A percentile compares a stretch with the other conserved stretches of the same genome.
phyloP scores from a whole-genome alignment of 2,888 invertebrate species.

The Microdon myrmicae region DNA sequence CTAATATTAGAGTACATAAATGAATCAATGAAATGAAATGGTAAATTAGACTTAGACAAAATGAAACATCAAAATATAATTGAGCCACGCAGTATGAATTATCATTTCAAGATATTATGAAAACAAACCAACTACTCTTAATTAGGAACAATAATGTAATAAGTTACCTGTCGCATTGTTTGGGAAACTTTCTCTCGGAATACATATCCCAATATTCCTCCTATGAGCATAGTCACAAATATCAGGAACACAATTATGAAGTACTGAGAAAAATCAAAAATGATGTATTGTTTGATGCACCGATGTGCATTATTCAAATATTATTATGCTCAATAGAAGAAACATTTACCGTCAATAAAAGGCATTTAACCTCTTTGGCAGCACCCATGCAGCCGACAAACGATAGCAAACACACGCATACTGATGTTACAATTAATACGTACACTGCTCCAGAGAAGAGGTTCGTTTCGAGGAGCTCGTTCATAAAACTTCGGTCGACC shows the following conservation, averaged over 20 bases:
- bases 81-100: no score
- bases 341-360: conserved; percentile 90
- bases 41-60: no score
- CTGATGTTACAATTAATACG: conserved; percentile 84
- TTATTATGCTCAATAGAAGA: no score
- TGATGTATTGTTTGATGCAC: no score
- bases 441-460: conserved; percentile 87
- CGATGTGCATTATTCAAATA: conserved; percentile 4
- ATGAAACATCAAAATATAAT: no score
- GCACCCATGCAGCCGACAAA: conserved; percentile 94
- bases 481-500: conserved; percentile 84
- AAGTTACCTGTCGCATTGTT: conserved; percentile 73
- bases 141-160: neutral
- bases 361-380: conserved; percentile 92
- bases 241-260: conserved; percentile 88
- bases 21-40: no score
- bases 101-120: neutral
- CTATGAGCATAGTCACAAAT: conserved; percentile 89
- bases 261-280: no score
- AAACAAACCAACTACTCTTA: neutral
- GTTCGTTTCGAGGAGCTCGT: conserved; percentile 86
- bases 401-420: conserved; percentile 82
- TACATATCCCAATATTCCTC: conserved; percentile 90
- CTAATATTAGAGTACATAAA: no score
- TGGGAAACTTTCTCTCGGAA: conserved; percentile 85